A percentile compares a stretch with the other conserved stretches of the same genome.
These are phyloP conservation scores for Bettongia penicillata DNA, from an alignment of 2,113 vertebrate genomes.

Conservation along the genomic window DNA sequence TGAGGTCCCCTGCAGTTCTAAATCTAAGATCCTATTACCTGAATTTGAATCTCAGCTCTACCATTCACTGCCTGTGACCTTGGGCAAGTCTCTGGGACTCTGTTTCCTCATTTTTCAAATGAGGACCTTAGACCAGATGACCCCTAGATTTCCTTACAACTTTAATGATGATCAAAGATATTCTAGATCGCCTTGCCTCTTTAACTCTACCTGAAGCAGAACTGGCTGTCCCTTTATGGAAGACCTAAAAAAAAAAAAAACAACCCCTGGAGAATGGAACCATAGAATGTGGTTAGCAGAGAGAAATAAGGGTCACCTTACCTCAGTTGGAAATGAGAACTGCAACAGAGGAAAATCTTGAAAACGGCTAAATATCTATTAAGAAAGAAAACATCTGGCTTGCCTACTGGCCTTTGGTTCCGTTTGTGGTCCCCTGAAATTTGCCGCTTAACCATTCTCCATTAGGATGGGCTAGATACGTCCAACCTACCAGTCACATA, in stretches of 20 bases:
- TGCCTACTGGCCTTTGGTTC: neutral
- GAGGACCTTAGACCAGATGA: neutral
- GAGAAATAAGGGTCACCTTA: slow-evolving; percentile 58
- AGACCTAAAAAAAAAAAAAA: neutral
- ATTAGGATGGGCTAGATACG: neutral
- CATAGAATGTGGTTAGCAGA: rapidly evolving
- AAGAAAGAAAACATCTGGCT: slow-evolving; percentile 69
- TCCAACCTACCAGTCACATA: slow-evolving; percentile 93
- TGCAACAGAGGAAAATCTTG: slow-evolving; percentile 67
- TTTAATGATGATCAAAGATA: neutral
- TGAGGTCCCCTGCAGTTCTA: neutral
- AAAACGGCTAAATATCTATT: slow-evolving; percentile 86
- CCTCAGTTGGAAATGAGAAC: slow-evolving; percentile 79
- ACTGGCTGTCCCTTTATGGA: rapidly evolving
- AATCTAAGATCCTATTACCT: neutral
- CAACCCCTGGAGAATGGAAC: rapidly evolving
- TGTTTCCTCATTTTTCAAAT: neutral
- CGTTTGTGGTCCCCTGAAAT: neutral
- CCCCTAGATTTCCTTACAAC: neutral
- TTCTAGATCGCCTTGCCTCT: neutral
- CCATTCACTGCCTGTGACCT: neutral
- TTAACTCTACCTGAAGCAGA: neutral
- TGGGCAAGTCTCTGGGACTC: neutral
- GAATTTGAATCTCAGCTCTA: neutral
- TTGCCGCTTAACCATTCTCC: neutral